Percentiles rank a stretch among this genome's conserved stretches.
phyloP scores from a whole-genome alignment of 2,888 invertebrate genomes.

The Anarsia innoxiella region DNA sequence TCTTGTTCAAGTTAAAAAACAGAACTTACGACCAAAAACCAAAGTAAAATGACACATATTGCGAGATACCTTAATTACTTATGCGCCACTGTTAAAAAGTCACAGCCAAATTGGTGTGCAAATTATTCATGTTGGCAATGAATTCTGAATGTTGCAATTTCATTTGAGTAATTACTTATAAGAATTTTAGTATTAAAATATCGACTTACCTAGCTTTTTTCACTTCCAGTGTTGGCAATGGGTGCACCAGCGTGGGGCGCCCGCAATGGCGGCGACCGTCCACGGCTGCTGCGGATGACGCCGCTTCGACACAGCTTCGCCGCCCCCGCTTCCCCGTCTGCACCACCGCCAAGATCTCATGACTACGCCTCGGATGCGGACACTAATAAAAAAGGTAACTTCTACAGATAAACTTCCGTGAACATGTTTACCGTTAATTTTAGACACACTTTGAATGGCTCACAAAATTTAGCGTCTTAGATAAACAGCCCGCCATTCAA shows the following conservation, averaged over 20 bases:
- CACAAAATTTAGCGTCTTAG: too few relatives aligned
- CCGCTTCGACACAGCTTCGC: constrained; percentile 76
- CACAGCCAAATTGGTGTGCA: too few relatives aligned
- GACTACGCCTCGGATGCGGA: constrained; percentile 77
- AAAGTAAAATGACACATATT: background rate
- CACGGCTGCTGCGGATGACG: constrained; percentile 74
- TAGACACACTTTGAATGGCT: background rate
- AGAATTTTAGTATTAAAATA: too few relatives aligned
- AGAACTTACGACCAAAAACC: background rate
- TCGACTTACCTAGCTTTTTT: background rate
- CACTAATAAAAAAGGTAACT: constrained; percentile 74
- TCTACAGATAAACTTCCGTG: constrained; percentile 11
- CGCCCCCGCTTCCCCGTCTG: constrained; percentile 64
- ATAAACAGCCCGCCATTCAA: too few relatives aligned
- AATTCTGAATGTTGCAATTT: too few relatives aligned
- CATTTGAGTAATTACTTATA: too few relatives aligned
- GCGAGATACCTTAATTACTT: too few relatives aligned
- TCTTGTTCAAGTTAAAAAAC: too few relatives aligned
- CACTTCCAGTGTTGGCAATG: constrained; percentile 35
- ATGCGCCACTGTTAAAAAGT: too few relatives aligned
- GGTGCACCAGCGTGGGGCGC: constrained; percentile 69
- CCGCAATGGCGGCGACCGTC: constrained; percentile 67
- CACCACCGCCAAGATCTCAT: constrained; percentile 50
- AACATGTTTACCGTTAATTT: constrained; percentile 7
- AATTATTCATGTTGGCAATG: too few relatives aligned